Evolutionary conservation across 1,140 invertebrate species (phyloP).

Genomic region (Eumaeus atala): DNA sequence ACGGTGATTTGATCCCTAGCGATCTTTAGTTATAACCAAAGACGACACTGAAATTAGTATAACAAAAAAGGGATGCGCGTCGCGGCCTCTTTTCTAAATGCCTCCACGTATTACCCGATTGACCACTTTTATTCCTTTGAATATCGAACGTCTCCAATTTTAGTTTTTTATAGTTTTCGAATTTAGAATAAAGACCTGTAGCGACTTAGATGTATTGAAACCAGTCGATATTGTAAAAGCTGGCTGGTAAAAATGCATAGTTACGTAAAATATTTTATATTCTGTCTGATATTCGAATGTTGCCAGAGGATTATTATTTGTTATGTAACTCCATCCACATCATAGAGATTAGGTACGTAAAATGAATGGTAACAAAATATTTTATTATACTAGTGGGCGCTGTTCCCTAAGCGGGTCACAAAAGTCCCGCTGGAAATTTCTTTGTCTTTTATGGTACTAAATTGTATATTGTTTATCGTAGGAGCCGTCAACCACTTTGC

Average conservation of each 20-base stretch:
- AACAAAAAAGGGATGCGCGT: conserved; percentile 42
- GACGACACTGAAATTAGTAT: conserved; percentile 43
- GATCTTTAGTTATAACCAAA: conserved; percentile 43
- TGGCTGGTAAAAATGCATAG: neutral
- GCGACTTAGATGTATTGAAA: neutral
- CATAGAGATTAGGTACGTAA: too few relatives aligned
- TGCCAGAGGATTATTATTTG: too few relatives aligned
- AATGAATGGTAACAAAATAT: too few relatives aligned
- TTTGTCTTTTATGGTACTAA: too few relatives aligned
- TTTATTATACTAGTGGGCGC: too few relatives aligned
- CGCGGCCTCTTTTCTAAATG: conserved; percentile 42
- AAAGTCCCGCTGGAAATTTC: too few relatives aligned
- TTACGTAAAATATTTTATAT: conserved; percentile 1
- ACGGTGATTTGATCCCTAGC: conserved; percentile 47
- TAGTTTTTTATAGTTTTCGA: conserved; percentile 2
- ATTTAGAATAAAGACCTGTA: neutral
- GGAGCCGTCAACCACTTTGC: too few relatives aligned
- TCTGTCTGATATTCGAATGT: too few relatives aligned
- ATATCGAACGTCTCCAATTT: conserved; percentile 6
- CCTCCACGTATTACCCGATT: conserved; percentile 38
- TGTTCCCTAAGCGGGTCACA: too few relatives aligned
- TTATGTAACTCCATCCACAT: too few relatives aligned
- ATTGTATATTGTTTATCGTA: too few relatives aligned
- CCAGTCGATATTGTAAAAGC: neutral
- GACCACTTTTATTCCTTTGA: conserved; percentile 6